phyloP scores from a whole-genome alignment of 2,888 invertebrate genomes.

The Brachypalpus laphriformis region DNA sequence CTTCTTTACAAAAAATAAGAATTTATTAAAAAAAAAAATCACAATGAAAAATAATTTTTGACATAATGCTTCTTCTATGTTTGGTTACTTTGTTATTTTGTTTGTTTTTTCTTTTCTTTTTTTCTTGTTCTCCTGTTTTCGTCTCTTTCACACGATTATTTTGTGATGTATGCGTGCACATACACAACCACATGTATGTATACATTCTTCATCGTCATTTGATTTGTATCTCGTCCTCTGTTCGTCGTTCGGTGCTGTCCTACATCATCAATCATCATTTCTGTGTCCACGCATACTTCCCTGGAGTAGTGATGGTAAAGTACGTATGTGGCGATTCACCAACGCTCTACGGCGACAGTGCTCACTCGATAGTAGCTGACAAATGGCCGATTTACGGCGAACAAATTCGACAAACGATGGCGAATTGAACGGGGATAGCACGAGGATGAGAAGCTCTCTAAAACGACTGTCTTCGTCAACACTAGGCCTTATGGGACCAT shows the following conservation, averaged over 20 bases:
- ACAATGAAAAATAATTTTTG: background rate
- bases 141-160: slow-evolving; percentile 68
- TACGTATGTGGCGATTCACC: slow-evolving; percentile 78
- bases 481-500: slow-evolving; percentile 58
- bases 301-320: slow-evolving; percentile 77
- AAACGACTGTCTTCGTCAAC: slow-evolving; percentile 72
- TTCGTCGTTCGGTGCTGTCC: slow-evolving; percentile 23
- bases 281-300: background rate
- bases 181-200: slow-evolving; percentile 34
- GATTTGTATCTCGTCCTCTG: slow-evolving; percentile 33
- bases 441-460: slow-evolving; percentile 54
- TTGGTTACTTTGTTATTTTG: slow-evolving; percentile 65
- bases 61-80: slow-evolving; percentile 54
- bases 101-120: slow-evolving; percentile 63
- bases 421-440: slow-evolving; percentile 37
- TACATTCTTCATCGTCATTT: slow-evolving; percentile 38
- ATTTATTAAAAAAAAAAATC: slow-evolving; percentile 6
- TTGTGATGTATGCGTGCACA: slow-evolving; percentile 59
- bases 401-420: slow-evolving; percentile 65
- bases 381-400: slow-evolving; percentile 57
- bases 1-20: slow-evolving; percentile 40
- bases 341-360: slow-evolving; percentile 77
- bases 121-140: slow-evolving; percentile 63
- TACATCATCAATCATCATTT: slow-evolving; percentile 40
- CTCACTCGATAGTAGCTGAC: slow-evolving; percentile 76